Base-by-base conservation (phyloP, 2,888 invertebrate genomes). In the Helleia helle region DNA sequence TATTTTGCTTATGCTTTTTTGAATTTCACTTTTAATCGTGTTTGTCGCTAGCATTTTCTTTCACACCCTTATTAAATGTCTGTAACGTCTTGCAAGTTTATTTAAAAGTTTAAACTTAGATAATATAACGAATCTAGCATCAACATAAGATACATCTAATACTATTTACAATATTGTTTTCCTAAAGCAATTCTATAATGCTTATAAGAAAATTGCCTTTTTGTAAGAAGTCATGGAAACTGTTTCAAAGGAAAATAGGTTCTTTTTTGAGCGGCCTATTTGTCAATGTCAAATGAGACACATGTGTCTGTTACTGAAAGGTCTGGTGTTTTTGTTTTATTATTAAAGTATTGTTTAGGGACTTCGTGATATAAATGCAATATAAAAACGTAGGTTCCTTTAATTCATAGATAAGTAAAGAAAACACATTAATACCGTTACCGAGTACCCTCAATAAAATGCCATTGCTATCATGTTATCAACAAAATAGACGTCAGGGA, bases 281-380 rank as follows among this genome's bases (percentile, higher is more conserved):
- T 36, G 26, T 36, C 36, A 36, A 36, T 36, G 36, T 36, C 36
- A 36, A 36, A 25, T 36, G 36, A 12, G 36, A 36, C 36, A 36
- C 36, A 36, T 36, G 36, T 36, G 25, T 36, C 36, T 14, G 25
- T 4, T 26, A 36, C 25, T 36, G 36, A 36, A 36, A 36, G 36
- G 25, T 26, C 36, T 26, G 36, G 14, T 36, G 36, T 36, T 36
- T 39, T 39, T 29, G 36, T 36, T 36, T 36, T 25, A 24, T 36
- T 36, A 36, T 36, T 36, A 26, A 25, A 26, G 26, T 26, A 36
- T 36, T 36, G 25, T 36, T 36, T 13, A 11, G n/a, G 25, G 8
- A 25, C 14, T 14, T 4, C 36, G 25, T 8, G 27, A 38, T 26
- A 27, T 5, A 12, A 11, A 36, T 13, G 14, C 18, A 13, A 8